Evolutionary conservation across 2,888 invertebrate species (phyloP).

Genomic region (Andrena dorsata): DNA sequence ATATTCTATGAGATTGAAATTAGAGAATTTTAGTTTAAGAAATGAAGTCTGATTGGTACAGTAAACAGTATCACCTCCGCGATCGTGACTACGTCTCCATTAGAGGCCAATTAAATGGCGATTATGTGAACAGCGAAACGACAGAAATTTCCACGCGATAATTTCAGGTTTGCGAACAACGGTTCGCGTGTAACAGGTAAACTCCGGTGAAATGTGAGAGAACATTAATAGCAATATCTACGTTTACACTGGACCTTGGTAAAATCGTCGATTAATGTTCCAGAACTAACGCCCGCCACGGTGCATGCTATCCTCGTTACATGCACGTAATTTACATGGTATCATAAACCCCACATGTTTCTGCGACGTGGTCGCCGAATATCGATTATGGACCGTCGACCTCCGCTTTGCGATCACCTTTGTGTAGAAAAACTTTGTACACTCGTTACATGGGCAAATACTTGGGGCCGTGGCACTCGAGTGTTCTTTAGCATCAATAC

Average conservation of each 20-base stretch:
- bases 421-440: slow-evolving; percentile 3
- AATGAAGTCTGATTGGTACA: too few species aligned
- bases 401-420: neutral
- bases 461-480: neutral
- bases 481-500: neutral
- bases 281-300: slow-evolving; percentile 21
- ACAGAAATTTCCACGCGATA: slow-evolving; percentile 10
- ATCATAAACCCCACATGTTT: slow-evolving; percentile 18
- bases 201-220: neutral
- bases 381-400: slow-evolving; percentile 18
- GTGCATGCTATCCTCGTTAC: neutral
- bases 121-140: neutral
- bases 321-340: slow-evolving; percentile 25
- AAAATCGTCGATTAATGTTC: slow-evolving; percentile 24
- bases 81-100: neutral
- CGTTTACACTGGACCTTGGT: slow-evolving; percentile 18
- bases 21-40: too few species aligned
- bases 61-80: neutral
- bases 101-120: neutral
- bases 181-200: slow-evolving; percentile 16
- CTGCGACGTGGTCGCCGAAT: neutral
- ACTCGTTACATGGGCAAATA: neutral
- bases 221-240: slow-evolving; percentile 5
- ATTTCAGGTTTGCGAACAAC: neutral
- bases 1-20: too few species aligned